A percentile compares a stretch with the other conserved stretches of the same genome.
phyloP scores from a whole-genome alignment of 2,888 invertebrate species.

The Drosophila pseudotalamancana region DNA sequence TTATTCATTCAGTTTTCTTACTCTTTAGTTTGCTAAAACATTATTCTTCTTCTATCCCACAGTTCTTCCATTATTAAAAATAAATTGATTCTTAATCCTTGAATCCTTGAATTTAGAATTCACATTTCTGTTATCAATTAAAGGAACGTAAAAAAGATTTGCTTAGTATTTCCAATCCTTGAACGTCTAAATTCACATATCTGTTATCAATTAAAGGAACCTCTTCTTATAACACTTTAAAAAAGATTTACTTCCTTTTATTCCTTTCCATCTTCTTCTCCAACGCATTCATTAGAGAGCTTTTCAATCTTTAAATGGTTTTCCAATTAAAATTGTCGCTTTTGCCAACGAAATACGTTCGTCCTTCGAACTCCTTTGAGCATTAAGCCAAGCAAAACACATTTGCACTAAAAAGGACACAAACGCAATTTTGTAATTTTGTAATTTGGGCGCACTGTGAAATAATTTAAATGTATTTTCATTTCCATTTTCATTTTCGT shows the following conservation, averaged over 20 bases:
- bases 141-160: conserved; percentile 22
- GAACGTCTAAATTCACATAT: not conserved
- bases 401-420: not conserved
- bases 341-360: conserved; percentile 1
- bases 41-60: too few relatives aligned
- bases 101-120: not conserved
- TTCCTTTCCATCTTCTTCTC: too few relatives aligned
- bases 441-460: conserved; percentile 17
- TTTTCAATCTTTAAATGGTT: conserved; percentile 23
- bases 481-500: conserved; percentile 43
- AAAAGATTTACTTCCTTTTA: conserved; percentile 26
- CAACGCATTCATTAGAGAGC: conserved; percentile 1
- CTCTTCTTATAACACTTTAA: conserved; percentile 6
- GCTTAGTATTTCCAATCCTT: not conserved
- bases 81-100: not conserved
- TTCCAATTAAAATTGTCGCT: conserved; percentile 47
- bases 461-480: conserved; percentile 51
- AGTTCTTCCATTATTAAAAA: too few relatives aligned
- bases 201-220: not conserved
- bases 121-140: not conserved
- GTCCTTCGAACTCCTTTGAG: conserved; percentile 27
- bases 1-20: too few relatives aligned
- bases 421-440: too few relatives aligned
- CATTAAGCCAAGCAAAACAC: conserved; percentile 25
- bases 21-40: too few relatives aligned